Conservation (phyloP, 2,888 invertebrate species). For the Hedychridium roseum region DNA sequence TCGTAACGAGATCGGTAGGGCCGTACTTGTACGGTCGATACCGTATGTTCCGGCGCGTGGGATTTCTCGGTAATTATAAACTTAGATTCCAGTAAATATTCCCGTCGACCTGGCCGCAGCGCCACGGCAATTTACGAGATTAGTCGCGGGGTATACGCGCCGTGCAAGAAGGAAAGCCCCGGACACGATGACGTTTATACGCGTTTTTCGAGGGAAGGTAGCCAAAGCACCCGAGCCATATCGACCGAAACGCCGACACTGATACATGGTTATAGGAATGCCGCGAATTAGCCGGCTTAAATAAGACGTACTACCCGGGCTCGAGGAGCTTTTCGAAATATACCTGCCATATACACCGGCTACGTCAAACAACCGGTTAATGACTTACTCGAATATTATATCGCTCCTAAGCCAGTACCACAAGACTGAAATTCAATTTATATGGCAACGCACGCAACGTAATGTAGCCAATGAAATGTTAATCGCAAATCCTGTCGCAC, state of each 20-base stretch:
- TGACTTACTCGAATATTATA: no score
- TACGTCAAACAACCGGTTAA: no score
- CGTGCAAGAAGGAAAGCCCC: slow-evolving; percentile 11
- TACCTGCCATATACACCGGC: no score
- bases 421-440: no score
- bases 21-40: slow-evolving; percentile 36
- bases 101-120: slow-evolving; percentile 41
- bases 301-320: slow-evolving; percentile 2
- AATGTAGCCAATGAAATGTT: no score
- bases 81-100: slow-evolving; percentile 58
- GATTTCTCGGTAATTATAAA: slow-evolving; percentile 58
- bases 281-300: slow-evolving; percentile 4
- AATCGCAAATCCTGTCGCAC: no score
- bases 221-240: not conserved
- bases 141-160: not conserved
- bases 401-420: no score
- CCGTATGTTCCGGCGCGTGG: slow-evolving; percentile 38
- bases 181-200: slow-evolving; percentile 12
- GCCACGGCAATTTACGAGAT: slow-evolving; percentile 54
- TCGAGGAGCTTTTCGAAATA: no score
- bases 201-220: slow-evolving; percentile 11
- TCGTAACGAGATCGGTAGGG: slow-evolving; percentile 52
- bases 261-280: slow-evolving; percentile 1
- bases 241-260: no score
- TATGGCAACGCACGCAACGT: no score